Evolutionary conservation across 2,113 vertebrate genomes (phyloP), one percentile per base, ranked within the genome.

Genomic region (Microcebus lehilahytsara): DNA sequence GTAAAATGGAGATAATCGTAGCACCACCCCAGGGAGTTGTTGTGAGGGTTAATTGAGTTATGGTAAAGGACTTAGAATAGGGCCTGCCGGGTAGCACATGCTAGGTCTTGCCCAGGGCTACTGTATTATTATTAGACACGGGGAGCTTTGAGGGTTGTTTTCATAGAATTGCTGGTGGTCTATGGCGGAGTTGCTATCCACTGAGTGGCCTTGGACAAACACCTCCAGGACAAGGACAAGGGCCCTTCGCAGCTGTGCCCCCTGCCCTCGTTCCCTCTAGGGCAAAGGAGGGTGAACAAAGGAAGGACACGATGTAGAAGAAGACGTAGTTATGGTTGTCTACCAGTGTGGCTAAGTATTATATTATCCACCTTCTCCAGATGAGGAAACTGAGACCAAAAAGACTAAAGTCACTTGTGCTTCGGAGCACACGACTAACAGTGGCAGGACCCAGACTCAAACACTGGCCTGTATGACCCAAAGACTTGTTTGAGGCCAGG

Each of bases 81-180:
- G 30, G 13, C 2, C 7, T n/a, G n/a, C 23, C 6, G 27, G 2
- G 0, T 3, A 22, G n/a, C 3, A 25, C 30, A 13, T 30, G 2
- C 19, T 2, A 30, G n/a, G 46, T 30, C 56, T 20, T n/a, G 25
- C 25, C 72, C 58, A 30, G 75, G 4, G 17, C 17, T 66, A 20
- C n/a, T 7, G 1, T 16, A 8, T 69, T 22, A 42, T 27, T 74
- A 42, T 58, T 4, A 3, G 37, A 2, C 2, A 25, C 34, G 11
- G 78, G 60, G 40, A 71, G 53, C 17, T 56, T 30, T 42, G 53
- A 85, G 51, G 16, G 1, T 23, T 23, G 46, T 78, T 27, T 62
- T 2, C 51, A 0, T 4, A 17, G 79, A 42, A 11, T 66, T 23
- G 40, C 2, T 32, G 17, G 37, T 17, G 12, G 27, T 37, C 66